Conservation (phyloP, 2,797 vertebrate species). For the Hypotaenidia okinawae region DNA sequence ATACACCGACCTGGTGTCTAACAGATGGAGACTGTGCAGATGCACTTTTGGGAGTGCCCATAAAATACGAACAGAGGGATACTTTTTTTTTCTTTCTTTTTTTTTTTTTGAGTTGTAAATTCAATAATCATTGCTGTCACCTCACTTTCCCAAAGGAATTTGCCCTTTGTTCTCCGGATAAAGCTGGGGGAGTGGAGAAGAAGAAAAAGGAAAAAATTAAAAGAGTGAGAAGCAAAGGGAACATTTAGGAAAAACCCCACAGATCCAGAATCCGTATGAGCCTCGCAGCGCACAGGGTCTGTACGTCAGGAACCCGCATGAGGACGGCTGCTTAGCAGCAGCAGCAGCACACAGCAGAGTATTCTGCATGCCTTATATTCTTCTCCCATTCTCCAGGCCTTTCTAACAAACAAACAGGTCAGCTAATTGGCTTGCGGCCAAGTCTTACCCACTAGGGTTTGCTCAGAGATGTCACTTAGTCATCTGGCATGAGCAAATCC, state of each 20-base stretch:
- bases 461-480: slow-evolving; percentile 60
- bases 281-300: not conserved
- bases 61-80: slow-evolving; percentile 52
- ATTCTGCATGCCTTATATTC: not conserved
- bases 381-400: slow-evolving; percentile 16
- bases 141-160: slow-evolving; percentile 53
- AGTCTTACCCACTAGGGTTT: slow-evolving; percentile 43
- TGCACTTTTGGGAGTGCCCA: slow-evolving; percentile 52
- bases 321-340: not conserved
- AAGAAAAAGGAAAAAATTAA: not conserved
- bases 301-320: not conserved
- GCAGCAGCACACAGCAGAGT: slow-evolving; percentile 24
- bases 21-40: slow-evolving; percentile 73
- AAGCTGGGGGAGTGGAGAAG: slow-evolving; percentile 42
- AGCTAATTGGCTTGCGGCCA: slow-evolving; percentile 25
- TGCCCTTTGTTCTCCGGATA: slow-evolving; percentile 68
- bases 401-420: slow-evolving; percentile 50
- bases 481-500: slow-evolving; percentile 50
- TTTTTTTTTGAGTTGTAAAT: slow-evolving; percentile 45
- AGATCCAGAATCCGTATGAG: not conserved
- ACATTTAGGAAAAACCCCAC: slow-evolving; percentile 14
- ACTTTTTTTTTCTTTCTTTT: not conserved
- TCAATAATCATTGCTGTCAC: slow-evolving; percentile 52
- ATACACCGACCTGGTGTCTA: slow-evolving; percentile 41
- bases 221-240: not conserved